Conservation (phyloP, 1,140 invertebrate genomes). For the Hyles vespertilio region DNA sequence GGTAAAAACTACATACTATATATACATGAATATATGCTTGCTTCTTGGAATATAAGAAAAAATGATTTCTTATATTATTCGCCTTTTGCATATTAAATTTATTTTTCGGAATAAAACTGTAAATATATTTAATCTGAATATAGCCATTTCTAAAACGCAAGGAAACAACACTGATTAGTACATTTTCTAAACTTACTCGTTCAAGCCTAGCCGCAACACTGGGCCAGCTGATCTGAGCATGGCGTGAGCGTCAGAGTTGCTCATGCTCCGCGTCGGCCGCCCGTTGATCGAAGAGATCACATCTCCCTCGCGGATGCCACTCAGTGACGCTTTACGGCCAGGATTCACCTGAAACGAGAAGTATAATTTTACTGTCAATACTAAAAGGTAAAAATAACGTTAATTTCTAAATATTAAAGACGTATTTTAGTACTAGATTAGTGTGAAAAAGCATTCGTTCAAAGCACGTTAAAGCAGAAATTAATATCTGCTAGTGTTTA, state of each 20-base stretch:
- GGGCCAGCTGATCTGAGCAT: constrained; percentile 83
- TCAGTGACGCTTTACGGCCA: constrained; percentile 85
- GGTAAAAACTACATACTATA: too few species aligned
- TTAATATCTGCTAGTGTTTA: too few species aligned
- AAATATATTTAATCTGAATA: background rate
- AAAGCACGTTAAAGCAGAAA: too few species aligned
- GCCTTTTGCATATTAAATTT: too few species aligned
- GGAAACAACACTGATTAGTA: too few species aligned
- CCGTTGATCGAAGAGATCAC: constrained; percentile 88
- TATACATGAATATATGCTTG: too few species aligned
- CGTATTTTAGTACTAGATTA: too few species aligned
- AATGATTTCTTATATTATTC: too few species aligned
- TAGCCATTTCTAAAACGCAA: background rate
- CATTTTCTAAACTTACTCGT: constrained; percentile 78
- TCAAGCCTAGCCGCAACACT: constrained; percentile 82
- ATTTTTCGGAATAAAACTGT: background rate
- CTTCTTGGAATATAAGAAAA: too few species aligned
- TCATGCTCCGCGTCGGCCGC: constrained; percentile 80
- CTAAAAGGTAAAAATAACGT: too few species aligned
- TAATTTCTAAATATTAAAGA: too few species aligned
- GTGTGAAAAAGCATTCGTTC: too few species aligned
- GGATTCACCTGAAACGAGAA: constrained; percentile 85
- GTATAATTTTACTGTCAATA: background rate
- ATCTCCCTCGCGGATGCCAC: constrained; percentile 87
- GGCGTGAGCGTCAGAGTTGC: constrained; percentile 84